Evolutionary conservation across 53 echinoderm and acorn worm genomes (phyloP).

Genomic region (Mesocentrotus franciscanus): DNA sequence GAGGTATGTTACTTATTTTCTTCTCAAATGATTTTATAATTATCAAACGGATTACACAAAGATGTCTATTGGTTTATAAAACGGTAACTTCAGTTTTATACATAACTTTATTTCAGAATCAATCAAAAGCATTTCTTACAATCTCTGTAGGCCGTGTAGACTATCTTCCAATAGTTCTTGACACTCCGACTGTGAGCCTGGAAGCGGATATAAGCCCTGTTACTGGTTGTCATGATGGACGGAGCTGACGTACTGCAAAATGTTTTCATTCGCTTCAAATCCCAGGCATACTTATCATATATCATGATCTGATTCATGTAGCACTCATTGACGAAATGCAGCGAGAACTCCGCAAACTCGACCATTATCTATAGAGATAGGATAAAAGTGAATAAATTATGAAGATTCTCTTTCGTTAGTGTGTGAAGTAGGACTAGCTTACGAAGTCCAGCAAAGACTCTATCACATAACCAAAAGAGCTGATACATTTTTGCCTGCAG

Average conservation of each 20-base stretch:
- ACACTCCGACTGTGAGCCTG: conserved; percentile 63
- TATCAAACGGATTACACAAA: no score
- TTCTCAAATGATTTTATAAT: no score
- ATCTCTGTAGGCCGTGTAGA: conserved; percentile 86
- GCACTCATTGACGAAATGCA: conserved; percentile 81
- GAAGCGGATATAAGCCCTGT: conserved; percentile 84
- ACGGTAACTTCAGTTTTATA: neutral
- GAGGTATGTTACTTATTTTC: no score
- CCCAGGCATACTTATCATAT: conserved; percentile 80
- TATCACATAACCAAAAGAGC: no score
- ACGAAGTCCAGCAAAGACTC: no score
- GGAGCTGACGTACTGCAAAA: conserved; percentile 92
- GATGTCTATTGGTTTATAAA: no score
- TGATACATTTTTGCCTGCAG: no score
- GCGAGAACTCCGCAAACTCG: conserved; percentile 71
- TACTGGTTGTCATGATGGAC: conserved; percentile 80
- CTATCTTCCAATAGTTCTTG: conserved; percentile 72
- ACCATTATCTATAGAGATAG: conserved; percentile 78
- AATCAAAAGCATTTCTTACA: conserved; percentile 69
- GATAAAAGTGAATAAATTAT: neutral
- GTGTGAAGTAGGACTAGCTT: no score
- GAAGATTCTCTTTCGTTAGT: no score
- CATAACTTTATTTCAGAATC: neutral
- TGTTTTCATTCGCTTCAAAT: conserved; percentile 57
- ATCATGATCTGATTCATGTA: conserved; percentile 76